A percentile compares a stretch with the other conserved stretches of the same genome.
Evolutionary conservation across 2,113 vertebrate species (phyloP).

Genomic region (Pagrus major): DNA sequence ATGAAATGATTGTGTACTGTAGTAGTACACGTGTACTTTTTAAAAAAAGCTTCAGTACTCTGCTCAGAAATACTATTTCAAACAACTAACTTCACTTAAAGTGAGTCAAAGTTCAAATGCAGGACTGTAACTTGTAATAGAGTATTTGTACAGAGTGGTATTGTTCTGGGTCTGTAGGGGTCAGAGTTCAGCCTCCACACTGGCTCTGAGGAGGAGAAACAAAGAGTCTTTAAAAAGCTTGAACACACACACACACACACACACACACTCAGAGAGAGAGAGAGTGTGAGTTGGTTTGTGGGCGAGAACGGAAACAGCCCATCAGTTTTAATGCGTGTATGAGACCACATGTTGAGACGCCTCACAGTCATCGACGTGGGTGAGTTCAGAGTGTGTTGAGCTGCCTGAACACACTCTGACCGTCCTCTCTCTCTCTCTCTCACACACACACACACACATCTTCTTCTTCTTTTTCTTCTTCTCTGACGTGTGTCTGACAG

Average conservation of each 20-base stretch:
- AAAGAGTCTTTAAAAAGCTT: not conserved
- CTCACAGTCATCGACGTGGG: constrained; percentile 43
- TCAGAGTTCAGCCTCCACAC: constrained; percentile 23
- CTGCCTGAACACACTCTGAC: not conserved
- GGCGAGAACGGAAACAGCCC: constrained; percentile 45
- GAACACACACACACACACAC: constrained; percentile 18
- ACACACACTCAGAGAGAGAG: not conserved
- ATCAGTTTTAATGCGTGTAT: constrained; percentile 38
- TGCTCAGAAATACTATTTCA: too few species aligned
- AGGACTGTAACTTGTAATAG: too few species aligned
- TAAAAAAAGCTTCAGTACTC: too few species aligned
- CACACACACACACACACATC: too few species aligned
- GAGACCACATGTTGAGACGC: constrained; percentile 41
- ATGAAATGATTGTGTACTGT: too few species aligned
- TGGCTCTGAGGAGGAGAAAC: not conserved
- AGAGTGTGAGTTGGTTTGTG: constrained; percentile 8
- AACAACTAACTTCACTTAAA: too few species aligned
- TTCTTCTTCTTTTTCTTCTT: not conserved
- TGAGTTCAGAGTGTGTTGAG: constrained; percentile 25
- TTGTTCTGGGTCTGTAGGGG: not conserved
- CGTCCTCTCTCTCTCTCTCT: too few species aligned
- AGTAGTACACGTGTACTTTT: too few species aligned
- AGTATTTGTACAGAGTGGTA: too few species aligned
- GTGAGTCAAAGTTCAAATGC: too few species aligned
- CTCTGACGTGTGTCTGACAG: constrained; percentile 35